Base-by-base conservation (phyloP, 2,888 invertebrate species). In the Smittia aterrima region DNA sequence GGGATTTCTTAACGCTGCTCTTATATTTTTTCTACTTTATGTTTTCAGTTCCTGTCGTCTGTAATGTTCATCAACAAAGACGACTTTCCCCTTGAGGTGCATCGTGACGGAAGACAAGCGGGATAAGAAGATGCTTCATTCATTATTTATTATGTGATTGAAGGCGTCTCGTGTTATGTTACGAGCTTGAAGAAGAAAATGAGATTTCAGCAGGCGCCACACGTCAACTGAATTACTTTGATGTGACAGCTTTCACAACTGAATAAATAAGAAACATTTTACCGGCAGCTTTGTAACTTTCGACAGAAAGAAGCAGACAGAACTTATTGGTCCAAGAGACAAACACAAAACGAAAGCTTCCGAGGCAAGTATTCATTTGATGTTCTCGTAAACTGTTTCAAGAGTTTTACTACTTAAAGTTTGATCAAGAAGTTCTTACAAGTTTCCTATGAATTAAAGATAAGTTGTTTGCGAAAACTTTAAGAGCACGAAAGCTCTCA, bases 101-200 rank as follows among this genome's bases (percentile, higher is more conserved):
- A 47, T 13, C 4, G 38, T 38, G 38, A 38, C 38, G 11, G 38
- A 47, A 47, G 32, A 3, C 47, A 47, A 16, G n/a, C 6, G 38
- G 11, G 38, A 38, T n/a, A 16, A 47, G 47, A 47, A 47, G n/a
- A 47, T 47, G 47, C 11, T 47, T 47, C 47, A 47, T 47, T 13
- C 47, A 47, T 47, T 47, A 47, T 47, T 47, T n/a, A n/a, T n/a
- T n/a, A 47, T 47, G 47, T 47, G n/a, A 32, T 47, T 47, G 47
- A 16, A 16, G 47, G 11, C 32, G 32, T 47, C 3, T 47, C 16
- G 6, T 47, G 16, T 11, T 47, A 6, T 11, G 3, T 47, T n/a
- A 47, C 47, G n/a, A 47, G 47, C n/a, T 16, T 47, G n/a, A 11
- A 16, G 47, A 47, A 47, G 13, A 47, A 4, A 16, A 47, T 13